Conservation (phyloP, 2,888 invertebrate genomes). For the Drosophila atroscutellata region DNA sequence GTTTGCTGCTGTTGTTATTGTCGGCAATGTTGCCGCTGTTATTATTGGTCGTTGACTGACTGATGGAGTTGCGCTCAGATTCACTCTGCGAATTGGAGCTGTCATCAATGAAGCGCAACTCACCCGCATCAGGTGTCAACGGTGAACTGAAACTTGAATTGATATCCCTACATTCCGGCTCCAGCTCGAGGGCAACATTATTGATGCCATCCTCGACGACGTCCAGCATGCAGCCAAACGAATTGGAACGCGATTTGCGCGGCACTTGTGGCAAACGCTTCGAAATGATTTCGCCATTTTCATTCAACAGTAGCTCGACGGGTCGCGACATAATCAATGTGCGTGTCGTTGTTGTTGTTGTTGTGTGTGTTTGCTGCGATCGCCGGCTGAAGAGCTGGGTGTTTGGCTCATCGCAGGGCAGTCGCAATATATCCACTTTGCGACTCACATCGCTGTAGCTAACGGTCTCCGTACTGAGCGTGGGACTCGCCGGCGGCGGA, state of each 20-base stretch:
- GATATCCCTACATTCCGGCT: conserved; percentile 16
- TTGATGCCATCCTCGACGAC: conserved; percentile 49
- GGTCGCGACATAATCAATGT: conserved; percentile 79
- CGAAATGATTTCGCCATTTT: conserved; percentile 80
- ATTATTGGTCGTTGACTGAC: conserved; percentile 21
- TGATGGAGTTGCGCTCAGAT: conserved; percentile 74
- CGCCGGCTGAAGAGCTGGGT: conserved; percentile 65
- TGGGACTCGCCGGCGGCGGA: conserved; percentile 60
- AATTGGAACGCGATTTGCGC: conserved; percentile 80
- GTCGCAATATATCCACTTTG: conserved; percentile 69
- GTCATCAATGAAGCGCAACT: conserved; percentile 83
- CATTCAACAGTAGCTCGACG: conserved; percentile 79
- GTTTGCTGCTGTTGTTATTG: conserved; percentile 50
- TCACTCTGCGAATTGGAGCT: conserved; percentile 83
- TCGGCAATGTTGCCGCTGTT: conserved; percentile 25
- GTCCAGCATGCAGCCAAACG: conserved; percentile 83
- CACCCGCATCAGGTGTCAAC: conserved; percentile 63
- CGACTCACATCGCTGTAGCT: conserved; percentile 74
- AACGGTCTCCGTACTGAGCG: conserved; percentile 66
- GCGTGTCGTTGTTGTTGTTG: conserved; percentile 81
- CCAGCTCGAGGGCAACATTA: conserved; percentile 38
- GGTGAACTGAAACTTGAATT: conserved; percentile 59
- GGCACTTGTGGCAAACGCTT: conserved; percentile 54
- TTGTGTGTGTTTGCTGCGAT: conserved; percentile 78
- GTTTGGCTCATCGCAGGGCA: conserved; percentile 56